These are phyloP conservation scores for Gambelia wislizenii DNA, from an alignment of 2,797 vertebrate genomes.

Conservation along the genomic window DNA sequence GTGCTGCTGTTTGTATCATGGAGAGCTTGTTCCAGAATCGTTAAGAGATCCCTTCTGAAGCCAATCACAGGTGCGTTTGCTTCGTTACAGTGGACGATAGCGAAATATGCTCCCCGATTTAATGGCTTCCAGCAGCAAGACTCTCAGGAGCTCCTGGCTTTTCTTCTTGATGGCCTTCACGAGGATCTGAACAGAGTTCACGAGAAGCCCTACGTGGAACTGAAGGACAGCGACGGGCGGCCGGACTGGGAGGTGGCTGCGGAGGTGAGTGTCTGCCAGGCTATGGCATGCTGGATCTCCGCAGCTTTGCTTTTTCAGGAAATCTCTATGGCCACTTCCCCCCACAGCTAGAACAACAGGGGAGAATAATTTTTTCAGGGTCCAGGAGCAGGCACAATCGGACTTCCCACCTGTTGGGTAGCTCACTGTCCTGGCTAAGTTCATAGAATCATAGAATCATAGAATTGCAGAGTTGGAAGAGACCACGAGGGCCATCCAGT, in stretches of 20 bases:
- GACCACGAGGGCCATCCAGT: no score
- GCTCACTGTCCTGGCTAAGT: no score
- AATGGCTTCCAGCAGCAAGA: conserved; percentile 99
- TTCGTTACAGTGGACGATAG: conserved; percentile 94
- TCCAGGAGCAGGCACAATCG: no score
- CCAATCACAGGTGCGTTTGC: not conserved
- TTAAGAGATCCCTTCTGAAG: not conserved
- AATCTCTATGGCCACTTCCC: not conserved
- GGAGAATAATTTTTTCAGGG: no score
- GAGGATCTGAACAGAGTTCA: conserved; percentile 98
- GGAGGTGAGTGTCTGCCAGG: conserved; percentile 83
- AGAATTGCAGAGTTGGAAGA: no score
- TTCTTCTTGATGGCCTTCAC: conserved; percentile 96
- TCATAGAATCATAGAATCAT: no score
- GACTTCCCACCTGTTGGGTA: no score
- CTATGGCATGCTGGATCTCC: not conserved
- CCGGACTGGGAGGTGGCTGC: conserved; percentile 98
- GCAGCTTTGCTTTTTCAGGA: not conserved
- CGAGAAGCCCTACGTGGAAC: conserved; percentile 97
- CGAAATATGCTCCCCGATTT: conserved; percentile 97
- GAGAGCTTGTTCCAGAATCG: no score
- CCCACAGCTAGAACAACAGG: not conserved
- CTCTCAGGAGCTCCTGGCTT: conserved; percentile 96
- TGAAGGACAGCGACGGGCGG: conserved; percentile 96
- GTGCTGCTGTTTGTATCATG: not conserved